Percentiles rank a stretch among this genome's conserved stretches.
Conservation (phyloP, 2,888 invertebrate species). For the Clivina fossor region DNA sequence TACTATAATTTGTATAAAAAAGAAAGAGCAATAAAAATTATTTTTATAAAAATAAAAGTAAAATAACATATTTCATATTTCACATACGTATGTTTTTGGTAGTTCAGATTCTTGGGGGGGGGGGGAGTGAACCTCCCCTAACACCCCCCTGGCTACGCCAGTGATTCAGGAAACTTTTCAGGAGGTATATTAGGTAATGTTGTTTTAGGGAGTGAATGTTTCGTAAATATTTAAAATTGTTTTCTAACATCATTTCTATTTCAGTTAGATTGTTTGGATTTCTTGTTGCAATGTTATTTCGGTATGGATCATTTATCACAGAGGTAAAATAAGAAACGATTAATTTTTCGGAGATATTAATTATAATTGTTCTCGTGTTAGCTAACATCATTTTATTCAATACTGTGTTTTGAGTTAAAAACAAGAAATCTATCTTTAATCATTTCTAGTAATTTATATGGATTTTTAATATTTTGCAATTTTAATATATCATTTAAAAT, state of each 20-base stretch:
- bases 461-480: constrained; percentile 6
- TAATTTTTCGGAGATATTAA: not conserved
- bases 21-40: no score
- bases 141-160: no score
- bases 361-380: not conserved
- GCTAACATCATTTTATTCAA: not conserved
- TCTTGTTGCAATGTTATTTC: not conserved
- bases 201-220: no score
- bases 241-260: not conserved
- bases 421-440: not conserved
- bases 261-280: not conserved
- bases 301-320: not conserved
- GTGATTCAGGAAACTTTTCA: no score
- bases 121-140: no score
- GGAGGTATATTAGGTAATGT: no score
- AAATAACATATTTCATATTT: no score
- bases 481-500: not conserved
- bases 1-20: no score
- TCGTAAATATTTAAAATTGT: not conserved
- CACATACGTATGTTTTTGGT: no score
- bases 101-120: no score
- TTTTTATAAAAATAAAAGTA: no score
- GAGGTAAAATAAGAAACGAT: not conserved
- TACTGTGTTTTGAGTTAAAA: not conserved
- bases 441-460: constrained; percentile 2